A percentile compares a stretch with the other conserved stretches of the same genome.
phyloP scores from a whole-genome alignment of 2,797 vertebrate genomes.

The Discoglossus pictus region DNA sequence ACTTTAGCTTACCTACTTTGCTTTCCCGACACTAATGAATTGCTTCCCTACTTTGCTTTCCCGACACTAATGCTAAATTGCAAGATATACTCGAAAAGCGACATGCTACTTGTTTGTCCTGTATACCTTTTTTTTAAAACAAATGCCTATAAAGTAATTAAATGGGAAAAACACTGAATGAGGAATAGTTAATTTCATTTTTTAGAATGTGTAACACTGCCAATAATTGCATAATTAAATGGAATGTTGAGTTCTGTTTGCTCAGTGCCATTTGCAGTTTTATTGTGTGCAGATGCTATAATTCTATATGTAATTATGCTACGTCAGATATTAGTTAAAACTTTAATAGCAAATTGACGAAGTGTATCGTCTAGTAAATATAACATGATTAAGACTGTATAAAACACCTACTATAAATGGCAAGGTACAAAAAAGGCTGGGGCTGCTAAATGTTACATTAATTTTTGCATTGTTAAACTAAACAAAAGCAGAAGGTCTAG shows the following conservation, averaged over 20 bases:
- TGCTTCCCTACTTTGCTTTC: too few relatives aligned
- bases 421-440: background rate
- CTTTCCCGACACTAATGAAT: too few relatives aligned
- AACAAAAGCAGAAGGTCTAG: constrained; percentile 16
- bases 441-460: background rate
- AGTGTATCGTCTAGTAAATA: constrained; percentile 19
- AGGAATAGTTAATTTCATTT: constrained; percentile 16
- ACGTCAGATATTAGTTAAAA: constrained; percentile 35
- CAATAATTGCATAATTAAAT: constrained; percentile 43
- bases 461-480: constrained; percentile 5
- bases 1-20: too few relatives aligned
- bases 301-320: constrained; percentile 36
- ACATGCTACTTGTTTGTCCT: too few relatives aligned
- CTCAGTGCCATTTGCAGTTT: constrained; percentile 24
- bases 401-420: background rate
- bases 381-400: constrained; percentile 15
- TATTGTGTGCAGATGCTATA: constrained; percentile 38
- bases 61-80: too few relatives aligned
- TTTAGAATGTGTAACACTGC: constrained; percentile 10
- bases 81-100: too few relatives aligned
- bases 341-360: constrained; percentile 28
- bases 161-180: too few relatives aligned
- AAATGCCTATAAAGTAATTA: too few relatives aligned
- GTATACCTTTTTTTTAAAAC: too few relatives aligned
- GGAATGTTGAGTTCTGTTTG: constrained; percentile 31